Evolutionary conservation across 92 coral and sea anemone species (phyloP).

Genomic region (Epizoanthus scotinus): DNA sequence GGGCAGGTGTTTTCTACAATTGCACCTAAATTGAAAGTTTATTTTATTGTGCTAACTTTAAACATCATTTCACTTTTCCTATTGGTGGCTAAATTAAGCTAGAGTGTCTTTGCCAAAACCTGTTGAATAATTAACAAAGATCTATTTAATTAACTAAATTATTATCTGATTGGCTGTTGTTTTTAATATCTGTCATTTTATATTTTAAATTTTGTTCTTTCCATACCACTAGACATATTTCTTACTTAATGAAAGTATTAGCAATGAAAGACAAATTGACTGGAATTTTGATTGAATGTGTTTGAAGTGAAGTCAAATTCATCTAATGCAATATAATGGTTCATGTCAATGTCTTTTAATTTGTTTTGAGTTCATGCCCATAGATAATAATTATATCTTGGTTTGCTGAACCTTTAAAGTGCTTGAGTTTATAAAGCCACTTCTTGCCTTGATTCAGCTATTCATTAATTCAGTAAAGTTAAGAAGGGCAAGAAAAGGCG

Average conservation of each 20-base stretch:
- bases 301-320: too few species aligned
- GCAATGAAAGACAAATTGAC: neutral
- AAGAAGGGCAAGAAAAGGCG: too few species aligned
- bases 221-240: neutral
- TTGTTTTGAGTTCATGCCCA: too few species aligned
- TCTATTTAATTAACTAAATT: neutral
- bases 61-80: neutral
- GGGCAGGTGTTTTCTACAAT: neutral
- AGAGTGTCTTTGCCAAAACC: neutral
- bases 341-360: too few species aligned
- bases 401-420: too few species aligned
- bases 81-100: neutral
- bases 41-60: neutral
- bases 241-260: neutral
- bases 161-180: neutral
- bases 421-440: too few species aligned
- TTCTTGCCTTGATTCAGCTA: too few species aligned
- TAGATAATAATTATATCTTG: too few species aligned
- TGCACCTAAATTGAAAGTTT: neutral
- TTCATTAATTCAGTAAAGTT: too few species aligned
- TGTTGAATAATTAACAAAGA: neutral
- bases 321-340: too few species aligned
- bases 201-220: neutral
- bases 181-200: neutral
- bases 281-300: neutral